These are phyloP conservation scores for Muschampia plurimacula DNA, from an alignment of 2,888 invertebrate species.

Conservation along the genomic window DNA sequence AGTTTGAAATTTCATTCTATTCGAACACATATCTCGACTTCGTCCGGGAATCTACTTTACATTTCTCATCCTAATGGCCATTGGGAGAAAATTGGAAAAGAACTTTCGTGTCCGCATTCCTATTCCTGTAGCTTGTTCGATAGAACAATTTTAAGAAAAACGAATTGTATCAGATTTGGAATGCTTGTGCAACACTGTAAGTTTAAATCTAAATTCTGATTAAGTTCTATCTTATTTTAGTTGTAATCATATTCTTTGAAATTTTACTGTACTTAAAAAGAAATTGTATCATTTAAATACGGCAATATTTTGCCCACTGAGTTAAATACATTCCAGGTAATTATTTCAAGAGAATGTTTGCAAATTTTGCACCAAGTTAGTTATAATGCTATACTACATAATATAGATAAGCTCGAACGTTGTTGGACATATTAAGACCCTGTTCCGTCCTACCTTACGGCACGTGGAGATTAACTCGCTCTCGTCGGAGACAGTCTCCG, in stretches of 20 bases:
- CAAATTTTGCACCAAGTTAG: slow-evolving; percentile 12
- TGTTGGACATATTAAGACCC: slow-evolving; percentile 36
- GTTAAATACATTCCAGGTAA: not conserved
- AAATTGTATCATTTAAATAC: not conserved
- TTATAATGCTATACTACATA: slow-evolving; percentile 16
- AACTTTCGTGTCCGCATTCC: slow-evolving; percentile 77
- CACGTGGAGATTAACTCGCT: slow-evolving; percentile 24
- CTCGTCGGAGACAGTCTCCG: slow-evolving; percentile 34
- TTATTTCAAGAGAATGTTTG: not conserved
- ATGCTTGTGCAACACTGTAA: slow-evolving; percentile 14
- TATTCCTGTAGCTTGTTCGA: slow-evolving; percentile 49
- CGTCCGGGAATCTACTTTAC: slow-evolving; percentile 82
- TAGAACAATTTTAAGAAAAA: slow-evolving; percentile 36
- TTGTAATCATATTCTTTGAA: not conserved
- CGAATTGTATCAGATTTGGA: slow-evolving; percentile 38
- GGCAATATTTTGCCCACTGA: too few species aligned
- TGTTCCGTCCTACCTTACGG: slow-evolving; percentile 25
- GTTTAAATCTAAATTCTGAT: slow-evolving; percentile 17
- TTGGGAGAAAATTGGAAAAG: slow-evolving; percentile 84
- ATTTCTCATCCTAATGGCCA: slow-evolving; percentile 86
- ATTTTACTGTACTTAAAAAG: not conserved
- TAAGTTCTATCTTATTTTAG: slow-evolving; percentile 11
- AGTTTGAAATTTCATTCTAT: slow-evolving; percentile 82
- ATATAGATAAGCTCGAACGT: slow-evolving; percentile 8
- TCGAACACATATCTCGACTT: slow-evolving; percentile 82